A percentile compares a stretch with the other conserved stretches of the same genome.
phyloP scores from a whole-genome alignment of 2,888 invertebrate genomes.

The Caenorhabditis parvicauda region DNA sequence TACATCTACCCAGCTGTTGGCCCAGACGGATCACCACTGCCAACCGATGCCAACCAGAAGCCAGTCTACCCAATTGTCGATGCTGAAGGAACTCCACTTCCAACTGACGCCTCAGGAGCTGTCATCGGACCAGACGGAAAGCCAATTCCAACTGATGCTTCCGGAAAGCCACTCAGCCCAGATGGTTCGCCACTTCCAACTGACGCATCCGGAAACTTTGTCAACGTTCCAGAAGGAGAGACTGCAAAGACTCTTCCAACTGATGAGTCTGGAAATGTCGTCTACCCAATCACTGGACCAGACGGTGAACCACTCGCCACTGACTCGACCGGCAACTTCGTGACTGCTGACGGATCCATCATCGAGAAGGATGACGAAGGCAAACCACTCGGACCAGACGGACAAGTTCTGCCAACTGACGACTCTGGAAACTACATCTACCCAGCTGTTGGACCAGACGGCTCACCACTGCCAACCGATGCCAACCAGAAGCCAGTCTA shows the following conservation, averaged over 20 bases:
- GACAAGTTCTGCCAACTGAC: slow-evolving; percentile 18
- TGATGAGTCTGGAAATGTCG: slow-evolving; percentile 13
- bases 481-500: slow-evolving; percentile 11
- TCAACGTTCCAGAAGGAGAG: slow-evolving; percentile 15
- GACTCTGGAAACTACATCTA: slow-evolving; percentile 20
- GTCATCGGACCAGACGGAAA: slow-evolving; percentile 28
- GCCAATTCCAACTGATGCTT: slow-evolving; percentile 18
- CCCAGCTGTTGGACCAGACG: slow-evolving; percentile 24
- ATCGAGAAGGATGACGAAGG: slow-evolving; percentile 25
- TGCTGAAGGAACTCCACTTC: slow-evolving; percentile 31
- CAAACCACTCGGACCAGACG: slow-evolving; percentile 31
- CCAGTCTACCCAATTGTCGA: slow-evolving; percentile 11
- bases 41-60: slow-evolving; percentile 12
- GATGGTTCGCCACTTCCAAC: slow-evolving; percentile 38
- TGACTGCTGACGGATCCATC: slow-evolving; percentile 27
- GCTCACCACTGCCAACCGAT: slow-evolving; percentile 15
- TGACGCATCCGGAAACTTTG: slow-evolving; percentile 14
- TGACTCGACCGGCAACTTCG: slow-evolving; percentile 30
- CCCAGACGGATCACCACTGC: slow-evolving; percentile 8
- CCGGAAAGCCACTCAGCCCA: slow-evolving; percentile 13
- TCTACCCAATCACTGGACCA: slow-evolving; percentile 17
- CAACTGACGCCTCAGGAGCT: slow-evolving; percentile 24
- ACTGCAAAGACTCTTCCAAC: slow-evolving; percentile 18
- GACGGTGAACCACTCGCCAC: slow-evolving; percentile 30
- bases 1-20: slow-evolving; percentile 28